Evolutionary conservation across 1,140 invertebrate species (phyloP), one percentile per base, ranked within the genome.

Genomic region (Venturia canescens): DNA sequence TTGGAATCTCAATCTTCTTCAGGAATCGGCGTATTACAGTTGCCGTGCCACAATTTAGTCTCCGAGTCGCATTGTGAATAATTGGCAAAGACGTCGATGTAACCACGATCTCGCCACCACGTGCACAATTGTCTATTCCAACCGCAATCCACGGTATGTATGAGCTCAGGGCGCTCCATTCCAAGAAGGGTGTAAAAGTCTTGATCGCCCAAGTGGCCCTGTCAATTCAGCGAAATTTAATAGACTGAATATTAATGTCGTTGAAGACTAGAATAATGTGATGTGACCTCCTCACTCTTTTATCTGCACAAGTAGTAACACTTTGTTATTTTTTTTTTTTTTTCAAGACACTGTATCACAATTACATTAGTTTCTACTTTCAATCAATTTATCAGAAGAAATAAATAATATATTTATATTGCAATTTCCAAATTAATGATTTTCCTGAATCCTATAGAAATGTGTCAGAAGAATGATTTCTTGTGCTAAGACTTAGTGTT

Each of bases 81-180:
- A 80, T 94, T 89, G 82, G 95, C 93, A 88, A 97, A 97, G 44
- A 97, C 93, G 83, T 96, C 94, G 3, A 92, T 91, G 84, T 97
- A 97, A 4, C 96, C 96, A 85, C 96, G 94, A 82, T 95, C 93
- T 82, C 94, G 93, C 97, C 97, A 98, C 96, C 96, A 97, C 0
- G 93, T 94, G 87, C 97, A 97, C 67, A 98, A 89, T 87, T 98
- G 97, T 66, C 96, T 92, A 87, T 98, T 98, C 95, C 97, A 97
- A 11, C 93, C 93, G 90, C 97, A 98, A 67, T 96, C 95, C 26
- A 98, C 88, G 23, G 93, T 93, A 87, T 96, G 94, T 86, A 98
- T 96, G 26, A 97, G 88, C 82, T 96, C 92, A 5, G 95, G 95
- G 86, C 95, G 92, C 85, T 97, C 96, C 86, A 95, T 92, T 31